A percentile compares a stretch with the other conserved stretches of the same genome.
These are phyloP conservation scores for Poeciliopsis turneri DNA, from an alignment of 2,797 vertebrate species.

Conservation along the genomic window DNA sequence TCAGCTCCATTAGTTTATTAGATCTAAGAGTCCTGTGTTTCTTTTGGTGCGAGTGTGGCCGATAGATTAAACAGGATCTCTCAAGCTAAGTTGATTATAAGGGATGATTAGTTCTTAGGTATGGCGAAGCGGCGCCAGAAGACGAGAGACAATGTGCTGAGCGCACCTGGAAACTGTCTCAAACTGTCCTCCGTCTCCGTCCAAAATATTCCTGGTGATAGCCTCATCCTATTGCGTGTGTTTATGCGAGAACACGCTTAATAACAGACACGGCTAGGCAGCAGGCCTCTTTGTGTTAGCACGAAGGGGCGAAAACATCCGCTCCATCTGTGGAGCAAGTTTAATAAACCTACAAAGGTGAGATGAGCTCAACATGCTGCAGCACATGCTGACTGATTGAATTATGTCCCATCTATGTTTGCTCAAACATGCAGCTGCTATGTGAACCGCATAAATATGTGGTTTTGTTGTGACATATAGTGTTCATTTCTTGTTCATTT, in stretches of 20 bases:
- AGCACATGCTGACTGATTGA: slow-evolving; percentile 30
- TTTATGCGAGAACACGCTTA: slow-evolving; percentile 2
- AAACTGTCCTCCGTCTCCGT: slow-evolving; percentile 18
- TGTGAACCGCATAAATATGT: neutral
- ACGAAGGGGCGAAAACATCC: slow-evolving; percentile 54
- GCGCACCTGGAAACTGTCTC: slow-evolving; percentile 48
- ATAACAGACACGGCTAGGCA: slow-evolving; percentile 22
- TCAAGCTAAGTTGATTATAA: slow-evolving; percentile 58
- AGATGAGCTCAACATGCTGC: slow-evolving; percentile 26
- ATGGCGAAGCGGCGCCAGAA: slow-evolving; percentile 20
- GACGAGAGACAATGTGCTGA: slow-evolving; percentile 40
- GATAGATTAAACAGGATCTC: slow-evolving; percentile 60
- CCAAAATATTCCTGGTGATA: slow-evolving; percentile 46
- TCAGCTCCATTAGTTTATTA: slow-evolving; percentile 52
- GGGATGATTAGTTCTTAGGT: slow-evolving; percentile 52
- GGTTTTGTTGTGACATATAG: neutral
- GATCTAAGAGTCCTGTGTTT: slow-evolving; percentile 29
- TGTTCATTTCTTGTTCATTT: neutral
- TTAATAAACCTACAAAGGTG: slow-evolving; percentile 29
- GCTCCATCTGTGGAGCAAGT: slow-evolving; percentile 50
- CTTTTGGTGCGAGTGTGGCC: slow-evolving; percentile 23
- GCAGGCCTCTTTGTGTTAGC: slow-evolving; percentile 12
- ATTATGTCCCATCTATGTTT: slow-evolving; percentile 14
- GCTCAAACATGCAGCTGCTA: neutral
- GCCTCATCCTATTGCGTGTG: slow-evolving; percentile 14